Conservation (phyloP, 2,888 invertebrate genomes). For the Meta bourneti region DNA sequence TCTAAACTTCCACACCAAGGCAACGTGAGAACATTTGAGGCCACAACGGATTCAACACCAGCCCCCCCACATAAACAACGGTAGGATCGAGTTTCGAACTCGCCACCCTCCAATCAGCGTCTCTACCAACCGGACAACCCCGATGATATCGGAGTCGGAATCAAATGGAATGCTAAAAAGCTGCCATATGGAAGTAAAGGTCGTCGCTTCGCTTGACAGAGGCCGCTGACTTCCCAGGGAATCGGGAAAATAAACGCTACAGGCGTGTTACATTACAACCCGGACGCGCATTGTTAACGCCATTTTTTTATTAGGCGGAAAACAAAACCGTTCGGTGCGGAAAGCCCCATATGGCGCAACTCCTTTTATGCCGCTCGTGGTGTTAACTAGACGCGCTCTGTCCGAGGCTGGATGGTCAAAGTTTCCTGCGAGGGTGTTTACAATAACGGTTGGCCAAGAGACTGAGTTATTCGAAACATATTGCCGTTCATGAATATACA, state of each 20-base stretch:
- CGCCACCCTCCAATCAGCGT: too few species aligned
- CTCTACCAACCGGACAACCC: too few species aligned
- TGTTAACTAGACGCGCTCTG: slow-evolving; percentile 7
- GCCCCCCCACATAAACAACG: too few species aligned
- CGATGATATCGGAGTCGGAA: too few species aligned
- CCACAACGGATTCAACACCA: too few species aligned
- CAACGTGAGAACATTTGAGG: too few species aligned
- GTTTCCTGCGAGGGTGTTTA: background rate
- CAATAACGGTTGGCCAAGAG: background rate
- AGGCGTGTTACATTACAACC: slow-evolving; percentile 40
- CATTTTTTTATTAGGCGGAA: slow-evolving; percentile 15
- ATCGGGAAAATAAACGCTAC: slow-evolving; percentile 2
- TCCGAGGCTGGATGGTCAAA: background rate
- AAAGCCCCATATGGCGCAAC: slow-evolving; percentile 59
- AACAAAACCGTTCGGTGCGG: slow-evolving; percentile 24
- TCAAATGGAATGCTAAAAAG: background rate
- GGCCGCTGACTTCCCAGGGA: slow-evolving; percentile 47
- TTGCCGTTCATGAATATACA: too few species aligned
- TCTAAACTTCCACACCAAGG: too few species aligned
- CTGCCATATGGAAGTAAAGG: slow-evolving; percentile 36
- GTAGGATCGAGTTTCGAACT: too few species aligned
- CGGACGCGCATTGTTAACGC: slow-evolving; percentile 59
- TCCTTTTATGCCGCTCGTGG: slow-evolving; percentile 4
- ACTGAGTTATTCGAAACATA: too few species aligned
- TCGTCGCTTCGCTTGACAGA: slow-evolving; percentile 37